Evolutionary conservation across 2,797 vertebrate species (phyloP), one percentile per base, ranked within the genome.

Genomic region (Acropternis orthonyx): DNA sequence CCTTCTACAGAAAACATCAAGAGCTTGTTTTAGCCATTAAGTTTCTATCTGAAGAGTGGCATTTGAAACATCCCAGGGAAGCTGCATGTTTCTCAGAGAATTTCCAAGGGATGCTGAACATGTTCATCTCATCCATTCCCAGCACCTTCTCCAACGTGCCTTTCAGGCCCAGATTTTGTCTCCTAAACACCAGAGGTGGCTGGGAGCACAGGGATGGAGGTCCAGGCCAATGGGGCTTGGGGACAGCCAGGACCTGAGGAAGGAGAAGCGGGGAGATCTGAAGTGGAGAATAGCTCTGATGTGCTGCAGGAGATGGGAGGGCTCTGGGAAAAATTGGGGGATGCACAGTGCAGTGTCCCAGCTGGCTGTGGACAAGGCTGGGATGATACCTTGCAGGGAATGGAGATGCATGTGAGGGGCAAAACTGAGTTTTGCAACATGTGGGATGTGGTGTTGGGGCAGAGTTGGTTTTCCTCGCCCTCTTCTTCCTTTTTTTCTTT

Each of bases 131-230:
- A 37, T 32, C 7, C 19, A 19, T 54, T 12, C 27, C 63, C 79
- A 71, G 28, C 41, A 69, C 8, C 7, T 3, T 63, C 32, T 55
- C 30, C 4, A 2, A 27, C 0, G 0, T 63, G 41, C 14, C 34
- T 32, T 91, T 84, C 51, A 69, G 28, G 24, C 13, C 26, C 85
- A 77, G 8, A 41, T 41, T 85, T 55, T 80, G 68, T 34, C 13
- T 85, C 32, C 23, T 54, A 20, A 66, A n/a, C 24, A 8, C 17
- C 10, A 18, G 0, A 2, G 19, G 12, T 44, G 24, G 17, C 59
- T 59, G 63, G 58, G 39, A 28, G 51, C 36, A 63, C 22, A 41
- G 44, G 26, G 7, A n/a, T 78, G 41, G 32, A 67, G 16, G 16
- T 61, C 43, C 4, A 12, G 26, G 44, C 21, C 2, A 1, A 83